phyloP scores from a whole-genome alignment of 2,888 invertebrate genomes.

The Eulithis prunata region DNA sequence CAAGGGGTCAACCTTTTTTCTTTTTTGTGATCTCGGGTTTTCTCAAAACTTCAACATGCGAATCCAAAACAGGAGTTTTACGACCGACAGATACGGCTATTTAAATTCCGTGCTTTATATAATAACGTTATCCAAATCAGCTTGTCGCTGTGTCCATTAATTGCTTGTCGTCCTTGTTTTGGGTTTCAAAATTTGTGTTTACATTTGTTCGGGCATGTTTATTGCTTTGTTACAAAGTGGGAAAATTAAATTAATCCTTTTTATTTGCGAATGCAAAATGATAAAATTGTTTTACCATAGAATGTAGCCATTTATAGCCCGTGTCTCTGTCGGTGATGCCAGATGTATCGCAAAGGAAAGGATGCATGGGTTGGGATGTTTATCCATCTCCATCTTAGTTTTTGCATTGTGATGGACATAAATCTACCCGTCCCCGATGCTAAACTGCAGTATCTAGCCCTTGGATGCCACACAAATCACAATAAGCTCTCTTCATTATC shows the following conservation, averaged over 20 bases:
- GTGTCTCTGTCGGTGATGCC: conserved; percentile 1
- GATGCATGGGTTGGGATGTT: conserved; percentile 1
- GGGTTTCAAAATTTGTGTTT: conserved; percentile 50
- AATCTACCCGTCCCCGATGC: conserved; percentile 47
- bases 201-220: conserved; percentile 38
- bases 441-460: conserved; percentile 43
- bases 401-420: conserved; percentile 43
- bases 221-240: conserved; percentile 30
- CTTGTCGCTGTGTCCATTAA: conserved; percentile 68
- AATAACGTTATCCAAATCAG: conserved; percentile 71
- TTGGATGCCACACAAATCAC: conserved; percentile 77
- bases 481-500: conserved; percentile 81
- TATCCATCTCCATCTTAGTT: conserved; percentile 25
- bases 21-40: conserved; percentile 15
- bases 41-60: conserved; percentile 50
- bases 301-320: conserved; percentile 17
- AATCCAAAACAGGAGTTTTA: conserved; percentile 69
- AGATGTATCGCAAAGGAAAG: conserved; percentile 8
- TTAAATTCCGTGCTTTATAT: conserved; percentile 69
- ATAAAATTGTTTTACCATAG: conserved; percentile 20
- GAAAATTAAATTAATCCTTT: conserved; percentile 28
- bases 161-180: conserved; percentile 62
- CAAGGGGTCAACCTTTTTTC: conserved; percentile 10
- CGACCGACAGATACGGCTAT: conserved; percentile 66
- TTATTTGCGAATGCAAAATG: conserved; percentile 19